Percentiles rank a stretch among this genome's conserved stretches.
These are phyloP conservation scores for Rotaria sp. DNA, from an alignment of 2,888 invertebrate genomes.

Conservation along the genomic window DNA sequence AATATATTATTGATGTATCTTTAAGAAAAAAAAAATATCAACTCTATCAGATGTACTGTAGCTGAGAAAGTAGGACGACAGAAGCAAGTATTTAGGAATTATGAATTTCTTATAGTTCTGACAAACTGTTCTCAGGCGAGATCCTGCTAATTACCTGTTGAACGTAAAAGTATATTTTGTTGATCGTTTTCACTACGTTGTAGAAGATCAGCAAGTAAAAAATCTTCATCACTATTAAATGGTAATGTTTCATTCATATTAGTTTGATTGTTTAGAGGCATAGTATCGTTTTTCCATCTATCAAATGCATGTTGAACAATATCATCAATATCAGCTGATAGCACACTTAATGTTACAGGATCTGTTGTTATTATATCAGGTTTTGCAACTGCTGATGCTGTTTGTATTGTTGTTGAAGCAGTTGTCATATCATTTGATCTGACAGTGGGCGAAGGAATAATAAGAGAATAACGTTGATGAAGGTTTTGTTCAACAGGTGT, in stretches of 20 bases:
- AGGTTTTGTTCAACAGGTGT: not conserved
- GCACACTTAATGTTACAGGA: not conserved
- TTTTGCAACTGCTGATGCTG: not conserved
- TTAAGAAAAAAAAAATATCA: too few relatives aligned
- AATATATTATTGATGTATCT: too few relatives aligned
- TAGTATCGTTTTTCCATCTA: not conserved
- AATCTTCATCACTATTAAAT: conserved; percentile 30
- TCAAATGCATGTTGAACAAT: conserved; percentile 22
- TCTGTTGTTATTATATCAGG: not conserved
- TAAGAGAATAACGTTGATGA: not conserved
- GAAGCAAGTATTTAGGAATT: too few relatives aligned
- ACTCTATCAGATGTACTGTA: too few relatives aligned
- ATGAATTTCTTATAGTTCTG: too few relatives aligned
- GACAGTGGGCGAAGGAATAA: not conserved
- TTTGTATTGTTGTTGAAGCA: not conserved
- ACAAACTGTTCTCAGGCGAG: too few relatives aligned
- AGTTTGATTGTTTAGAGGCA: not conserved
- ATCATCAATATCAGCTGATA: not conserved
- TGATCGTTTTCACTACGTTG: not conserved
- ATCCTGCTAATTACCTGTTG: not conserved
- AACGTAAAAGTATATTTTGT: not conserved
- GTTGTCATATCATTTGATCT: not conserved
- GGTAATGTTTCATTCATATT: not conserved
- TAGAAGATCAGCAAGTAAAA: conserved; percentile 26
- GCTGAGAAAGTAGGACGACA: too few relatives aligned